Evolutionary conservation across 1,140 invertebrate genomes (phyloP), one percentile per base, ranked within the genome.

Genomic region (Pteromalus puparum): DNA sequence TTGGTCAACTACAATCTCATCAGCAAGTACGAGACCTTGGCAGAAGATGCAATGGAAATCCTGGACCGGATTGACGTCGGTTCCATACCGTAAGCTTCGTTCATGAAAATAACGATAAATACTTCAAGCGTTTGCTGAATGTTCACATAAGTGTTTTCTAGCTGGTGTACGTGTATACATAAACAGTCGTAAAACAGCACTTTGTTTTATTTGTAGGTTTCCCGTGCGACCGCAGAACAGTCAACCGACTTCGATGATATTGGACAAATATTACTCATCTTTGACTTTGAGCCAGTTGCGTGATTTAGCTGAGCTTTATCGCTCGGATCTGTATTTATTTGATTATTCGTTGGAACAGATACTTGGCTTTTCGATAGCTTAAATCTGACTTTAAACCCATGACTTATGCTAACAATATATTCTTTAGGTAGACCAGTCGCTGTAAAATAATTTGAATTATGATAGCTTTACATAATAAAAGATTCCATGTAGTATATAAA

Each of bases 1-100:
- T 90, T 94, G 21, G 94, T 99, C 74, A 96, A 97, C 89, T 99
- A 98, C 92, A 97, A 97, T 90, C 95, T 98, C 90, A 95, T 99
- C 82, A 98, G 98, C 92, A 95, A 96, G 92, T 95, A 95, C 87
- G 95, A 95, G 90, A 91, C 90, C 77, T 85, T 91, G 28, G 88
- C 89, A 0, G 91, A 93, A 83, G 92, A 92, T 77, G 91, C 92
- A 2, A 91, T 90, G 0, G 92, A 92, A 86, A 89, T 93, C 81
- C 89, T 93, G 65, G 92, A 93, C 82, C 87, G 91, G 84, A 92
- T 93, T 77, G 89, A 90, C 5, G 88, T 89, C n/a, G 87, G 88
- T 61, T 90, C 90, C 21, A 87, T 93, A 75, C 89, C 81, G 92
- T 93, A 88, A 90, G 88, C 21, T 42, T 34, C 5, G 2, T 34